A percentile compares a stretch with the other conserved stretches of the same genome.
Evolutionary conservation across 2,797 vertebrate species (phyloP).

Genomic region (Lagocephalus sceleratus): DNA sequence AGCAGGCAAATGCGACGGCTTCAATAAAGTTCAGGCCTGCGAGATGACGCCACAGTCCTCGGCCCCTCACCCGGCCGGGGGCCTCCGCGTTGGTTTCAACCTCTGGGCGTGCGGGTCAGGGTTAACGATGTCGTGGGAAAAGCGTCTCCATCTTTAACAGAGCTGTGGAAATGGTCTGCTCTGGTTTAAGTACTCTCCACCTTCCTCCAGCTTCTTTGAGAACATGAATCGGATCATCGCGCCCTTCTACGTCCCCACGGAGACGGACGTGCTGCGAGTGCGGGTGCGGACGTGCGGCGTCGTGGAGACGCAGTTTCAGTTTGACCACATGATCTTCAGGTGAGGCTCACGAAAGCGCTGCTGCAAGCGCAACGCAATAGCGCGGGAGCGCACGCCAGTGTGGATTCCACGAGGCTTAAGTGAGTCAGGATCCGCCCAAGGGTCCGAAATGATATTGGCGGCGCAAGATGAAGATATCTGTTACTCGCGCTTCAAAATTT

Average conservation of each 20-base stretch:
- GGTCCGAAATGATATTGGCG: neutral
- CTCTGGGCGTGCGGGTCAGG: slow-evolving; percentile 19
- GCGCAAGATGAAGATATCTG: no score
- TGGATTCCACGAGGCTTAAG: neutral
- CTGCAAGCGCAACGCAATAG: neutral
- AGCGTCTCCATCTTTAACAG: no score
- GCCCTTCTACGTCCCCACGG: slow-evolving; percentile 72
- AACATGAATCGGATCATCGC: slow-evolving; percentile 72
- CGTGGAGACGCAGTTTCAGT: slow-evolving; percentile 75
- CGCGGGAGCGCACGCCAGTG: neutral
- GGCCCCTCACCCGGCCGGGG: no score
- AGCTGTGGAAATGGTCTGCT: no score
- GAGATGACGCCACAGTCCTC: slow-evolving; percentile 35
- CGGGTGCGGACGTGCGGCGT: slow-evolving; percentile 75
- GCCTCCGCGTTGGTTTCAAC: no score
- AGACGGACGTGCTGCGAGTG: slow-evolving; percentile 72
- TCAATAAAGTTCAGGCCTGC: slow-evolving; percentile 28
- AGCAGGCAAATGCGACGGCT: slow-evolving; percentile 37
- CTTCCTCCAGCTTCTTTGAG: slow-evolving; percentile 72
- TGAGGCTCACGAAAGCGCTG: slow-evolving; percentile 38
- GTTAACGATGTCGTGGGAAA: no score
- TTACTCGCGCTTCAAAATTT: no score
- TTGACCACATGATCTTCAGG: slow-evolving; percentile 63
- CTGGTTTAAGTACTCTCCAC: no score
- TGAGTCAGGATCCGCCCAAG: no score